Base-by-base conservation (phyloP, 2,888 invertebrate genomes). In the Cartodere bifasciata region DNA sequence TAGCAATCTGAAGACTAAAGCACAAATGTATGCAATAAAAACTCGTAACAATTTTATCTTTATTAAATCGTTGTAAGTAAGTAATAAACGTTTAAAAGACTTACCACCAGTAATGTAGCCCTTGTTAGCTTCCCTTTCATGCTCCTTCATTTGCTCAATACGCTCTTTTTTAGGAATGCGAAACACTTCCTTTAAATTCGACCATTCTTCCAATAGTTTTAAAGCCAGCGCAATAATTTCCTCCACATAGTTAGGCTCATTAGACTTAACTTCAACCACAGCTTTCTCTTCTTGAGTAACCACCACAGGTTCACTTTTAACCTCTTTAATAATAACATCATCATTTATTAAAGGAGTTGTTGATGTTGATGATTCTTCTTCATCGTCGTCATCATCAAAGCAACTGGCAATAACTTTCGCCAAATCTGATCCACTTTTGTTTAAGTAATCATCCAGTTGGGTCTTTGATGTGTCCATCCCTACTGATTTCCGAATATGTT, bases 61-160 rank as follows among this genome's bases (percentile, higher is more conserved):
- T n/a, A n/a, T n/a, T n/a, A n/a, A n/a, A n/a, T n/a, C n/a, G n/a
- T n/a, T n/a, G n/a, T n/a, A n/a, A n/a, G n/a, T n/a, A n/a, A n/a
- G n/a, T n/a, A n/a, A n/a, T n/a, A n/a, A n/a, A n/a, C n/a, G n/a
- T n/a, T n/a, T n/a, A n/a, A n/a, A n/a, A n/a, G n/a, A n/a, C n/a
- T n/a, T n/a, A 23, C 50, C 42, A 40, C 33, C 43, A 34, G 36
- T 40, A 12, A 38, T 40, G 22, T 41, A 41, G n/a, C 38, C 41
- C 10, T 63, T 68, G 63, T 85, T 85, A 4, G 88, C 90, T 65
- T 90, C 87, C 20, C 86, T 66, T 62, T 94, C 94, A 52, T 91
- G 91, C 52, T 88, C 87, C 53, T 91, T 91, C 81, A 92, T 86
- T 58, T 90, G 88, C 52, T 92, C 90, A 37, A 90, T 82, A 33